Conservation (phyloP, 1,140 invertebrate species). For the Callitettix versicolor region DNA sequence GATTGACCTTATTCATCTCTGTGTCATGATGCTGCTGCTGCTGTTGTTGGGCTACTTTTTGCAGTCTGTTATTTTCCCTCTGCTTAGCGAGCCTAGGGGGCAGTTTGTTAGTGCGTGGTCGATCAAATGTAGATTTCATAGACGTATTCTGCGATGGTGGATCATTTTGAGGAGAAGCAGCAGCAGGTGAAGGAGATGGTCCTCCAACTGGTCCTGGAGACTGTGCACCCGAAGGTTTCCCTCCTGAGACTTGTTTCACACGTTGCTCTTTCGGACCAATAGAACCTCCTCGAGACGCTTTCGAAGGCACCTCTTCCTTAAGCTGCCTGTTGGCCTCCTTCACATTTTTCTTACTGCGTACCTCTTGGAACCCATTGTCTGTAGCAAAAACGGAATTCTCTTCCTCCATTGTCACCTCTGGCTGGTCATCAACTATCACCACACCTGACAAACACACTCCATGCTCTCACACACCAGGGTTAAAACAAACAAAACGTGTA, state of each 20-base stretch:
- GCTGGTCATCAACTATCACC: slow-evolving; percentile 44
- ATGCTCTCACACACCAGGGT: slow-evolving; percentile 13
- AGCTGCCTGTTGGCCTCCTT: slow-evolving; percentile 46
- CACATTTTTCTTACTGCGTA: slow-evolving; percentile 66
- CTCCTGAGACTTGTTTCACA: not conserved
- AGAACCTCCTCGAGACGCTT: slow-evolving; percentile 34
- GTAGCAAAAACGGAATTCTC: slow-evolving; percentile 29
- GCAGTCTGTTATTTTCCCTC: slow-evolving; percentile 40
- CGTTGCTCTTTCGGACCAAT: slow-evolving; percentile 26
- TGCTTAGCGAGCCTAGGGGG: slow-evolving; percentile 75
- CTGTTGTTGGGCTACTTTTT: slow-evolving; percentile 31
- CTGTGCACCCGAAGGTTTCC: not conserved
- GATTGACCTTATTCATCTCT: slow-evolving; percentile 36
- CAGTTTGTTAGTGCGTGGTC: slow-evolving; percentile 39
- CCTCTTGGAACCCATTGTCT: slow-evolving; percentile 75
- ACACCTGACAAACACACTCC: slow-evolving; percentile 34
- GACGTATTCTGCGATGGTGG: not conserved
- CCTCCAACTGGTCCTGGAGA: not conserved
- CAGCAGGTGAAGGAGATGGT: not conserved
- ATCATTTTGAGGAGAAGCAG: not conserved
- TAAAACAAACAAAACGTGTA: slow-evolving; percentile 15
- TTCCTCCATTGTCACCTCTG: slow-evolving; percentile 31
- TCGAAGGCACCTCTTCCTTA: slow-evolving; percentile 37
- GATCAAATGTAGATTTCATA: not conserved
- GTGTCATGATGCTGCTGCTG: slow-evolving; percentile 31